Evolutionary conservation across 1,140 invertebrate species (phyloP).

Genomic region (Sinonovacula constricta): DNA sequence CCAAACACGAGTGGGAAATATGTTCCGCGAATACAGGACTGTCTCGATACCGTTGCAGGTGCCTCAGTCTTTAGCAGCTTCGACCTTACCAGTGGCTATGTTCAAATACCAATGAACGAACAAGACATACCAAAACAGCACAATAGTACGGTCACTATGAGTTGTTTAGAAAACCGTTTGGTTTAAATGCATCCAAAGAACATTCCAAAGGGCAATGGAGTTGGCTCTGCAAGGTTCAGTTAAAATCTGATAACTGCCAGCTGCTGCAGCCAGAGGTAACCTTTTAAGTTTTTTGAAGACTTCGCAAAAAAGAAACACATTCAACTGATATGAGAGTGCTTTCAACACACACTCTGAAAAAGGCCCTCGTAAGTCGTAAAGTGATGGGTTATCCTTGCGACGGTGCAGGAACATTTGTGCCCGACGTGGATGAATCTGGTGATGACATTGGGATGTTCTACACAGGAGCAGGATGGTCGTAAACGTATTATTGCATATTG

Average conservation of each 20-base stretch:
- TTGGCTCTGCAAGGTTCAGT: too few relatives aligned
- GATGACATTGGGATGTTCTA: constrained; percentile 56
- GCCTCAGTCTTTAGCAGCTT: constrained; percentile 51
- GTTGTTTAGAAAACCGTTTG: too few relatives aligned
- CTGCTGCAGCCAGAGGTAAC: too few relatives aligned
- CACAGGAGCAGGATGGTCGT: constrained; percentile 58
- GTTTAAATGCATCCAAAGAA: too few relatives aligned
- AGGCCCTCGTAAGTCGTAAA: background rate
- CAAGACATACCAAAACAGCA: constrained; percentile 68
- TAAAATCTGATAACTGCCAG: constrained; percentile 9
- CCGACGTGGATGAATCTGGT: constrained; percentile 55
- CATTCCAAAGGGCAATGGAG: too few relatives aligned
- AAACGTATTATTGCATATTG: constrained; percentile 56
- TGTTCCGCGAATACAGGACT: constrained; percentile 50
- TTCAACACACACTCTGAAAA: constrained; percentile 1
- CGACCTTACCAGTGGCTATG: constrained; percentile 53
- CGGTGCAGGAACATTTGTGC: constrained; percentile 26
- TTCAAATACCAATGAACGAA: constrained; percentile 56
- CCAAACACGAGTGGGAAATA: constrained; percentile 29
- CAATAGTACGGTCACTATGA: constrained; percentile 26
- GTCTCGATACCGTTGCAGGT: constrained; percentile 39
- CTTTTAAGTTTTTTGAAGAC: too few relatives aligned
- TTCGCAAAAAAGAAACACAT: too few relatives aligned
- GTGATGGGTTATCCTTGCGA: background rate
- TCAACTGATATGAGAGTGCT: background rate